A percentile compares a stretch with the other conserved stretches of the same genome.
These are phyloP conservation scores for Delichon dasypus DNA, from an alignment of 2,797 vertebrate genomes.

Conservation along the genomic window DNA sequence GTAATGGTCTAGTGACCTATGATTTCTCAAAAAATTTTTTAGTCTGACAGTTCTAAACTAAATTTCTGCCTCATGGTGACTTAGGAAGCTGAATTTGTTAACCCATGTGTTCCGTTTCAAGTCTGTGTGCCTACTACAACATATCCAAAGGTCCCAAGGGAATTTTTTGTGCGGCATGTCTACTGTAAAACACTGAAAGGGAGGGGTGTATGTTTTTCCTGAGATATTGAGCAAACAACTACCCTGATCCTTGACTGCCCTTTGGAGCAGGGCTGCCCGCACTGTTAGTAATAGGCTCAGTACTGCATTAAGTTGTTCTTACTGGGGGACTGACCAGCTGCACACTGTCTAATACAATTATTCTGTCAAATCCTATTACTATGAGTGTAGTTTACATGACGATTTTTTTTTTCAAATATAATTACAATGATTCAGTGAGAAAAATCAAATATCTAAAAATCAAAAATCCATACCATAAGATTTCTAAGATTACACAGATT, in stretches of 20 bases:
- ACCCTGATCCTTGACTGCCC: slow-evolving; percentile 14
- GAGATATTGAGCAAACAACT: background rate
- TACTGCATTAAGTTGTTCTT: slow-evolving; percentile 13
- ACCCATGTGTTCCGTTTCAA: background rate
- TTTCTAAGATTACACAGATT: background rate
- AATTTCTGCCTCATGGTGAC: background rate
- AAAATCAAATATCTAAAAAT: background rate
- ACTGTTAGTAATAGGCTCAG: slow-evolving; percentile 35
- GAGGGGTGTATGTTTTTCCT: background rate
- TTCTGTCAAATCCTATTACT: slow-evolving; percentile 2
- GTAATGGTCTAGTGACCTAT: background rate
- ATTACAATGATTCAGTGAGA: background rate
- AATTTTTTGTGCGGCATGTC: background rate
- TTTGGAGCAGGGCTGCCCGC: background rate
- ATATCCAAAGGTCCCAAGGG: background rate
- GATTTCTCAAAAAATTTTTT: background rate
- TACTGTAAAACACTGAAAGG: background rate
- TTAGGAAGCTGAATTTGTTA: background rate
- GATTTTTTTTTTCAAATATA: background rate
- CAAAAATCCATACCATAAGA: background rate
- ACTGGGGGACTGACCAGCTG: background rate
- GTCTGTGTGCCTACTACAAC: background rate
- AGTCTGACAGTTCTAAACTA: background rate
- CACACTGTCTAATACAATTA: slow-evolving; percentile 32
- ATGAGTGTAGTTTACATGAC: background rate